Evolutionary conservation across 2,113 vertebrate genomes (phyloP).

Genomic region (Eira barbara): DNA sequence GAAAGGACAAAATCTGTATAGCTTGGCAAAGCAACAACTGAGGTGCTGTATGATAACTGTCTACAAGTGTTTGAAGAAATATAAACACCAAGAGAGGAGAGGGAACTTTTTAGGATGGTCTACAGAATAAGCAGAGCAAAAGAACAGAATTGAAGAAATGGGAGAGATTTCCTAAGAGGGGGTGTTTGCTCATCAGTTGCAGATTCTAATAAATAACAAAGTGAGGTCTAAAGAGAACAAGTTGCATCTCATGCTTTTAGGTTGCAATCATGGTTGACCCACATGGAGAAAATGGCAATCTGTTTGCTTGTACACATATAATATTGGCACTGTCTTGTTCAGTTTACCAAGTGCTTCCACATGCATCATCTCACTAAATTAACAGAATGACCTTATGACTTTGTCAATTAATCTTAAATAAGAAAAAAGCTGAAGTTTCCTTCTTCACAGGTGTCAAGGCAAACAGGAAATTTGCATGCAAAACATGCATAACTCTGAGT

Average conservation of each 20-base stretch:
- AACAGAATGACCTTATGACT: not conserved
- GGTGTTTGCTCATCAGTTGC: not conserved
- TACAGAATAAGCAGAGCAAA: not conserved
- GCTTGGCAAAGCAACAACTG: slow-evolving; percentile 49
- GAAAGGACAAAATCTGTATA: slow-evolving; percentile 62
- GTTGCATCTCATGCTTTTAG: not conserved
- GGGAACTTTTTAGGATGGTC: not conserved
- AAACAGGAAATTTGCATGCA: not conserved
- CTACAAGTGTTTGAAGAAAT: slow-evolving; percentile 44
- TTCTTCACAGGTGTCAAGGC: not conserved
- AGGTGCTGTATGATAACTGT: slow-evolving; percentile 20
- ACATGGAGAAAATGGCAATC: not conserved
- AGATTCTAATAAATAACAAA: not conserved
- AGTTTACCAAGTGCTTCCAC: not conserved
- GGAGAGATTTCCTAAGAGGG: not conserved
- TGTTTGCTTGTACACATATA: not conserved
- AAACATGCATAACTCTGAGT: not conserved
- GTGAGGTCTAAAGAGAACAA: not conserved
- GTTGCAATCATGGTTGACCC: not conserved
- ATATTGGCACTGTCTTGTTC: not conserved
- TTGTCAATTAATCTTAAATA: not conserved
- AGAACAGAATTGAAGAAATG: not conserved
- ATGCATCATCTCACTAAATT: not conserved
- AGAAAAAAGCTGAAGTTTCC: not conserved
- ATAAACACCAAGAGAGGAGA: slow-evolving; percentile 38